Percentiles rank a stretch among this genome's conserved stretches.
Evolutionary conservation across 2,113 vertebrate genomes (phyloP).

Genomic region (Microcebus murinus): DNA sequence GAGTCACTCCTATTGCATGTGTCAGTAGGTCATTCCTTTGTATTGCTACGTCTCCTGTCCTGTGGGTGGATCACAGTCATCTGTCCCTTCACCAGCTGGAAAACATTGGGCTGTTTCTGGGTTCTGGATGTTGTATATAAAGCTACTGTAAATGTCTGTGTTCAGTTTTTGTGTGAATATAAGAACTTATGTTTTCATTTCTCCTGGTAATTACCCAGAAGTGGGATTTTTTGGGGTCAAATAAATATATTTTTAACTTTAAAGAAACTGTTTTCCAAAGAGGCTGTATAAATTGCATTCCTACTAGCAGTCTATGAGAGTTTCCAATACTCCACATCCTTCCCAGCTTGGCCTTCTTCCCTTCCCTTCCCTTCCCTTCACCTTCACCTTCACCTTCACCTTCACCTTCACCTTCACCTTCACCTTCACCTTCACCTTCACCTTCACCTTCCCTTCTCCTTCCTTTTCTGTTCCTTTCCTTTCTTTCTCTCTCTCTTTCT

Average conservation of each 20-base stretch:
- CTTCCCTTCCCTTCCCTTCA: too few species aligned
- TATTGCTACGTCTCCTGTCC: rapidly evolving
- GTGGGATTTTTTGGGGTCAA: not conserved
- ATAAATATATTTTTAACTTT: not conserved
- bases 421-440: too few species aligned
- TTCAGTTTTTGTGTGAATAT: not conserved
- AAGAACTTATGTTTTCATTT: not conserved
- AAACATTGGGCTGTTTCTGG: not conserved
- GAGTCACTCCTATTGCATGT: rapidly evolving
- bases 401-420: too few species aligned
- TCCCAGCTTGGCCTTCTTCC: not conserved
- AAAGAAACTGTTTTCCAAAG: not conserved
- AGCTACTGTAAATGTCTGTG: not conserved
- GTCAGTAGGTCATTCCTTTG: not conserved
- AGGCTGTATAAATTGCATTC: not conserved
- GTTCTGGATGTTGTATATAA: not conserved
- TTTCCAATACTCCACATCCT: not conserved
- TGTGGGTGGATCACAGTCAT: rapidly evolving
- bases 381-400: too few species aligned
- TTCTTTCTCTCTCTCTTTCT: too few species aligned
- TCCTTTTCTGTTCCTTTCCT: not conserved
- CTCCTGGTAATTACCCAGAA: not conserved
- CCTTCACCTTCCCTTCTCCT: too few species aligned
- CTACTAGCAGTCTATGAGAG: not conserved
- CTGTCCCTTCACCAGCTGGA: not conserved